phyloP scores from a whole-genome alignment of 2,797 vertebrate genomes.

The Rhabdomys pumilio region DNA sequence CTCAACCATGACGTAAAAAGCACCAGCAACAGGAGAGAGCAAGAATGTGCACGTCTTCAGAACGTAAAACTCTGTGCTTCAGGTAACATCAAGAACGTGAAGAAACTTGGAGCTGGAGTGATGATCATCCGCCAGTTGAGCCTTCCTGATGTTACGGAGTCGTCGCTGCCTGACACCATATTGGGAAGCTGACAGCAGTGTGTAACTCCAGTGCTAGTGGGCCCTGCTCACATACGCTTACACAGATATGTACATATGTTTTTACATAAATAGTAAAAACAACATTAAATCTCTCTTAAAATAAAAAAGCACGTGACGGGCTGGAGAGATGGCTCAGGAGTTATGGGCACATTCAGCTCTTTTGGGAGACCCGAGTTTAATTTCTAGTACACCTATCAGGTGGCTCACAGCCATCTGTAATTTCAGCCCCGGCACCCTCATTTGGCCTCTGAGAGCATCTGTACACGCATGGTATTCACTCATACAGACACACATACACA shows the following conservation, averaged over 20 bases:
- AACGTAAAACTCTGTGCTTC: constrained; percentile 32
- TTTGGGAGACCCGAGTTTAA: not conserved
- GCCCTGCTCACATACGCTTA: not conserved
- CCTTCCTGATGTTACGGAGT: not conserved
- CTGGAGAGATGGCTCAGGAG: not conserved
- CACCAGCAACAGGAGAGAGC: not conserved
- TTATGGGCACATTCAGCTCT: not conserved
- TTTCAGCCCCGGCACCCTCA: no score
- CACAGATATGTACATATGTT: not conserved
- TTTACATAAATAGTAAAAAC: not conserved
- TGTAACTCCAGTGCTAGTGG: not conserved
- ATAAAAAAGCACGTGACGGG: not conserved
- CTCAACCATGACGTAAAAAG: not conserved
- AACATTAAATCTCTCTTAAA: not conserved
- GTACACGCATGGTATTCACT: not conserved
- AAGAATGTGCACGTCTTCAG: not conserved
- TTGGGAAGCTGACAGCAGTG: not conserved
- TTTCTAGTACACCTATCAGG: not conserved
- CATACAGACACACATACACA: not conserved
- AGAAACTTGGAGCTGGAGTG: not conserved
- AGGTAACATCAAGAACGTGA: constrained; percentile 26
- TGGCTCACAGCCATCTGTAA: not conserved
- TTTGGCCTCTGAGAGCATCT: not conserved
- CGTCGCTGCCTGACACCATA: not conserved
- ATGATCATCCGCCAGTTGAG: no score